Evolutionary conservation across 2,797 vertebrate species (phyloP), one percentile per base, ranked within the genome.

Genomic region (Rousettus madagascariensis): DNA sequence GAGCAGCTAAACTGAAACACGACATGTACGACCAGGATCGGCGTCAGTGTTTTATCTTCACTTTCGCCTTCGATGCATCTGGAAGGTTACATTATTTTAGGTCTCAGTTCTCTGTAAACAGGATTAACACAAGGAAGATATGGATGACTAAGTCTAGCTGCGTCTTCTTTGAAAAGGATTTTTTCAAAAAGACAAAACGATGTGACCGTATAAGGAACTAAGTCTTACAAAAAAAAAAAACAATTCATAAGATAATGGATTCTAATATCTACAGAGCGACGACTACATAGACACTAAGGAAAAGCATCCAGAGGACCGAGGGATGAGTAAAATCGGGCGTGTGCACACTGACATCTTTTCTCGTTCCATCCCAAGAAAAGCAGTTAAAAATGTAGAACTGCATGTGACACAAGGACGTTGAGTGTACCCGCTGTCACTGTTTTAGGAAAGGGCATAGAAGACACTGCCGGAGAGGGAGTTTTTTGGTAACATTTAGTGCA

Each of bases 91-190:
- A 38, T 59, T 78, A 95, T 68, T 92, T 72, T 80, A 55, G 36
- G 41, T 24, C 30, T 92, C 38, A 53, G 28, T 72, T 77, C 77
- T 38, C 36, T 74, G 43, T 33, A 86, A 91, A 82, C 55, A 9
- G 28, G 30, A 72, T 78, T 65, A 53, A 66, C 77, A 72, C 10
- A 53, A 38, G 24, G 12, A 95, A 20, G 17, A 28, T 53, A 49
- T 55, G 26, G 33, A 13, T 66, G 3, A 38, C 6, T 43, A 86
- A 66, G 20, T 1, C 4, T 53, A 46, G 51, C 20, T 51, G 10
- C 91, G 33, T 88, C 55, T 90, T 90, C 33, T 85, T 38, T 55
- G 95, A 66, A 41, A 65, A 95, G 24, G 20, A 61, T 61, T 49
- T 49, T 49, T 49, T 59, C 28, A 78, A 55, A 63, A n/a, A 20